Conservation (phyloP, 2,113 vertebrate species). For the Illadopsis cleaveri region DNA sequence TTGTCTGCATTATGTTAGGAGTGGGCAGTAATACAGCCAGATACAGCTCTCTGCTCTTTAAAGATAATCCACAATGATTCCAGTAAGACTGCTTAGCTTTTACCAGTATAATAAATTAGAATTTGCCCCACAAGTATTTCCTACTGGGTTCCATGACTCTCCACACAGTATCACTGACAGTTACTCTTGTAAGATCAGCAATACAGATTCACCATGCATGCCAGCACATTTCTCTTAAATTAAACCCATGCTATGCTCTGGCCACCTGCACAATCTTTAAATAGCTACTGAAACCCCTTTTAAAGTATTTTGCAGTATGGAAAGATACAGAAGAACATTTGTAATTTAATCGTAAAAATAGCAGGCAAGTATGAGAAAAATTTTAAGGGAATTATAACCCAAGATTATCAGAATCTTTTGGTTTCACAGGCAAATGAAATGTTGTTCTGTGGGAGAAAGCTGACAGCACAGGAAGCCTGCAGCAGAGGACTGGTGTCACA, state of each 20-base stretch:
- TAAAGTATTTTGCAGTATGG: not conserved
- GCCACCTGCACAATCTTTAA: conserved; percentile 54
- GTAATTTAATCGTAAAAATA: conserved; percentile 4
- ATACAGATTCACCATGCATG: not conserved
- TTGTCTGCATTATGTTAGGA: not conserved
- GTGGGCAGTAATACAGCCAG: not conserved
- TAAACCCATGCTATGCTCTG: conserved; percentile 45
- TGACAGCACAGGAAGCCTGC: conserved; percentile 95
- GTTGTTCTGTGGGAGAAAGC: conserved; percentile 95
- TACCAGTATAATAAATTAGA: not conserved
- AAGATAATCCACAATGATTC: not conserved
- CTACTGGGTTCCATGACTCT: not conserved
- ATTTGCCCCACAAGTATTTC: not conserved
- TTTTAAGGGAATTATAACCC: not conserved
- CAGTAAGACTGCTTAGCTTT: not conserved
- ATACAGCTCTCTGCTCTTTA: not conserved
- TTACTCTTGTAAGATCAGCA: conserved; percentile 17
- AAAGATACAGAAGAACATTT: conserved; percentile 15
- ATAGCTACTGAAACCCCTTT: conserved; percentile 15
- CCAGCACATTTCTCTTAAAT: conserved; percentile 37
- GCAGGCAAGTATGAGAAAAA: not conserved
- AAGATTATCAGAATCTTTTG: conserved; percentile 18
- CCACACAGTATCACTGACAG: not conserved
- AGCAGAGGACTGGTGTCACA: conserved; percentile 95
- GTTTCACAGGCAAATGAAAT: conserved; percentile 92